phyloP scores from a whole-genome alignment of 2,797 vertebrate species.

The Anguilla pacifica region DNA sequence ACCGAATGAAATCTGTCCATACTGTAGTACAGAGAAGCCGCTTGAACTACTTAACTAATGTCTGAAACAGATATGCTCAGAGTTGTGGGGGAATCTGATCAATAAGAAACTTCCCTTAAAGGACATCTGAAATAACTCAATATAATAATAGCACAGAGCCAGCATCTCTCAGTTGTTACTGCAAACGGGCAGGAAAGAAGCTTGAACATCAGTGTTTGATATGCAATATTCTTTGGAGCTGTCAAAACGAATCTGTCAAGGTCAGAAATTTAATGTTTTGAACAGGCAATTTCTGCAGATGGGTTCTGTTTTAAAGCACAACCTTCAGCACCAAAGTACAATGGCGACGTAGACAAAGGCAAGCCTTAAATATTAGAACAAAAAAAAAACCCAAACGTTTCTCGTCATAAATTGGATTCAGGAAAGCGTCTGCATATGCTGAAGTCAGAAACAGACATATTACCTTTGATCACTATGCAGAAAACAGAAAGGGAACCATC shows the following conservation, averaged over 20 bases:
- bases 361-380: background rate
- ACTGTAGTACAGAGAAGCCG: background rate
- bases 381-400: background rate
- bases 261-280: background rate
- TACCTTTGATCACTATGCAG: background rate
- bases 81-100: background rate
- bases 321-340: background rate
- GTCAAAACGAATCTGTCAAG: constrained; percentile 13
- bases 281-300: background rate
- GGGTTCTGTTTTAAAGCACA: background rate
- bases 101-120: background rate
- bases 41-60: background rate
- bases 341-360: background rate
- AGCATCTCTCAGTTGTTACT: background rate
- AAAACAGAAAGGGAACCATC: background rate
- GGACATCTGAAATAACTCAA: background rate
- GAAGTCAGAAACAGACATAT: background rate
- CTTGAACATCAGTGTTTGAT: background rate
- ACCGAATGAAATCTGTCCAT: background rate
- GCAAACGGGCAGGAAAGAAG: background rate
- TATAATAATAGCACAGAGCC: background rate
- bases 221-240: background rate
- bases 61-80: background rate
- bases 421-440: background rate
- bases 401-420: background rate